A percentile compares a stretch with the other conserved stretches of the same genome.
Evolutionary conservation across 2,797 vertebrate species (phyloP).

Genomic region (Emys orbicularis): DNA sequence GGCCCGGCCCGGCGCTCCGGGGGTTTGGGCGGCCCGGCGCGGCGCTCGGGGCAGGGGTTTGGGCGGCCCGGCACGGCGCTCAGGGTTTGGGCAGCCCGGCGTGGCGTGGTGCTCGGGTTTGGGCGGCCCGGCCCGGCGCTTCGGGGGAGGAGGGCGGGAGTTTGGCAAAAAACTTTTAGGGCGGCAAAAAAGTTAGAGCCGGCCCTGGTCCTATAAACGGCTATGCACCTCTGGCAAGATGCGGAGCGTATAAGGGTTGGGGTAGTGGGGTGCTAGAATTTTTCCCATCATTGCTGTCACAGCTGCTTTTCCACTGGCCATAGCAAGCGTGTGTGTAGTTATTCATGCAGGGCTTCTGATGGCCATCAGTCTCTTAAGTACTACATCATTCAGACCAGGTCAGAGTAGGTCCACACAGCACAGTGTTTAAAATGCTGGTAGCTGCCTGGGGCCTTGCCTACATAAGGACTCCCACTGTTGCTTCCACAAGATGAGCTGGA

Average conservation of each 20-base stretch:
- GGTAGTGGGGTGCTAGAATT: not conserved
- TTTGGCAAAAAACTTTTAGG: no score
- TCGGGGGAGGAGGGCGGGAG: no score
- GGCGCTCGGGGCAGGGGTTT: no score
- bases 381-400: not conserved
- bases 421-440: not conserved
- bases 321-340: not conserved
- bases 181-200: no score
- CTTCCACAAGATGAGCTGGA: not conserved
- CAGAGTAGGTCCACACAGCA: not conserved
- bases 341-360: not conserved
- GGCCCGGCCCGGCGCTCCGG: no score
- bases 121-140: no score
- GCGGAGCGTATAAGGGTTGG: not conserved
- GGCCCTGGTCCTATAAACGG: not conserved
- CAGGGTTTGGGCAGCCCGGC: no score
- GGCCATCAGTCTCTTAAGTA: not conserved
- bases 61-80: no score
- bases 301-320: not conserved
- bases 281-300: not conserved
- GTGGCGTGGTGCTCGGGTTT: no score
- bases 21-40: no score
- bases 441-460: not conserved
- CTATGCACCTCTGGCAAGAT: fast-evolving
- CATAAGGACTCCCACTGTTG: not conserved